These are phyloP conservation scores for Cylindroiulus punctatus DNA, from an alignment of 2,888 invertebrate species.

Conservation along the genomic window DNA sequence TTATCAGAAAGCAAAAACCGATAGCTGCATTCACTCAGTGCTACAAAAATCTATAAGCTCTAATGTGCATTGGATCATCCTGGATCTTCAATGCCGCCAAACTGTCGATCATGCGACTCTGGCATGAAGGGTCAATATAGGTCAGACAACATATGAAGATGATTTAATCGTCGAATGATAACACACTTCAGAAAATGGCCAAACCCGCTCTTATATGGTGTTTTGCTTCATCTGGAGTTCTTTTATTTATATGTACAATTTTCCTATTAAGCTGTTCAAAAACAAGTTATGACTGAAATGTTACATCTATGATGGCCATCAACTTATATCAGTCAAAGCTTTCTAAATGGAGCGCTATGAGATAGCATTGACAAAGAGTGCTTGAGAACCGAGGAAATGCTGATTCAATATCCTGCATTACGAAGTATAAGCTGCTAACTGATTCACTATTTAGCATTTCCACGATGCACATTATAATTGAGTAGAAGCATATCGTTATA, in stretches of 20 bases:
- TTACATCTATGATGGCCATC: background rate
- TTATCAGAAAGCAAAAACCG: background rate
- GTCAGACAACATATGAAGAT: background rate
- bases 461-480: background rate
- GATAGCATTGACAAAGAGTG: too few relatives aligned
- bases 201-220: too few relatives aligned
- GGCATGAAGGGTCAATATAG: background rate
- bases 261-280: too few relatives aligned
- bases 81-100: background rate
- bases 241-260: too few relatives aligned
- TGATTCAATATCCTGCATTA: background rate
- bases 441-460: background rate
- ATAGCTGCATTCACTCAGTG: background rate
- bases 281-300: background rate
- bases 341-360: background rate
- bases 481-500: background rate
- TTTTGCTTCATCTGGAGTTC: too few relatives aligned
- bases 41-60: background rate
- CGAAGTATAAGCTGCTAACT: background rate
- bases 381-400: background rate
- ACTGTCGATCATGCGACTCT: background rate
- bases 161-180: background rate
- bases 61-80: background rate
- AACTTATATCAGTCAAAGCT: background rate
- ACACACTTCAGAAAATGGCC: background rate